Conservation (phyloP, 2,113 vertebrate species). For the Carettochelys insculpta region DNA sequence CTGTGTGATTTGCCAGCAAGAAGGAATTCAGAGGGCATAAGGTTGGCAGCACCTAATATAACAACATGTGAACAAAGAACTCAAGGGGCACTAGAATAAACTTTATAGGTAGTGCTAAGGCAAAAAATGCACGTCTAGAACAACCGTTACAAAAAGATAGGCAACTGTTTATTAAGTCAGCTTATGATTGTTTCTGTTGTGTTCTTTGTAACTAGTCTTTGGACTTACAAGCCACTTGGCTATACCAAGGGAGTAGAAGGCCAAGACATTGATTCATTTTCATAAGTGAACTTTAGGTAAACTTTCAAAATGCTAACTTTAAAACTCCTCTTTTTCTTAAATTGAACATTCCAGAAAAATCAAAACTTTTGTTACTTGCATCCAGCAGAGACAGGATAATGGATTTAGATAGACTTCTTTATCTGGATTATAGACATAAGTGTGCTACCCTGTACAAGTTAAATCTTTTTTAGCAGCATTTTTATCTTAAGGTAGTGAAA, state of each 20-base stretch:
- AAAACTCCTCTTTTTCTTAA: not conserved
- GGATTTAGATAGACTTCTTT: not conserved
- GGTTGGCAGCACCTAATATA: too few species aligned
- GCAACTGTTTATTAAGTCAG: not conserved
- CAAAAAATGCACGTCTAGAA: too few species aligned
- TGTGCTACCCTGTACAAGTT: accelerated
- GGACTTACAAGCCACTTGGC: too few species aligned
- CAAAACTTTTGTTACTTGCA: not conserved
- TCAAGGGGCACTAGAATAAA: too few species aligned
- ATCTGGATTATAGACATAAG: not conserved
- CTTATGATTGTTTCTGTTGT: not conserved
- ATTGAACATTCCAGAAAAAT: not conserved
- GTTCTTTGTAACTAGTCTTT: not conserved
- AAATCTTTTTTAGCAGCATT: not conserved
- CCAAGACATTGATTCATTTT: not conserved
- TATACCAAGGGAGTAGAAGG: not conserved
- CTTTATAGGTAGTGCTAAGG: too few species aligned
- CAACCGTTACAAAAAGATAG: too few species aligned
- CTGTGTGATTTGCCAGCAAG: too few species aligned
- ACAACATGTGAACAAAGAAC: too few species aligned
- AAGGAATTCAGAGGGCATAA: too few species aligned
- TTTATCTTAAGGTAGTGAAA: not conserved
- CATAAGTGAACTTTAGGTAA: not conserved
- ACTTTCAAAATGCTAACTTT: not conserved
- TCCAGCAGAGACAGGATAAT: not conserved